These are phyloP conservation scores for Xanthorhoe spadicearia DNA, from an alignment of 2,888 invertebrate species.

Conservation along the genomic window DNA sequence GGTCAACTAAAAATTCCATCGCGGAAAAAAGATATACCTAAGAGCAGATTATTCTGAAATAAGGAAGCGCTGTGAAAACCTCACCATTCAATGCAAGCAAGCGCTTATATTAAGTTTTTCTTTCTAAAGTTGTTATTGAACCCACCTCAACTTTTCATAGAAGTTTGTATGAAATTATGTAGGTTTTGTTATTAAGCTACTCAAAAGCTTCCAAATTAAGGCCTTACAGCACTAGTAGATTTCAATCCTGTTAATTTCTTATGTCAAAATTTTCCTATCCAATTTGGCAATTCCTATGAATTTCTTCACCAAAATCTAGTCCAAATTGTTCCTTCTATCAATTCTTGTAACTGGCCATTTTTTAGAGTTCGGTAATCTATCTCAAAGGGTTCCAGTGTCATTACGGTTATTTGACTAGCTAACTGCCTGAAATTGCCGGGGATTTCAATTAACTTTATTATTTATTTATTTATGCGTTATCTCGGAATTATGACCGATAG, in stretches of 20 bases:
- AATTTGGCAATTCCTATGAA: conserved; percentile 12
- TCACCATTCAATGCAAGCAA: too few species aligned
- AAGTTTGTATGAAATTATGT: too few species aligned
- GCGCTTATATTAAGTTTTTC: too few species aligned
- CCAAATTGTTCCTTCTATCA: conserved; percentile 52
- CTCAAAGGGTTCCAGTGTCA: conserved; percentile 77
- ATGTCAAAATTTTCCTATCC: not conserved
- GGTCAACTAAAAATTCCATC: too few species aligned
- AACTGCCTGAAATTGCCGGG: conserved; percentile 65
- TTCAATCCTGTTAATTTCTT: too few species aligned
- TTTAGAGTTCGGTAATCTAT: conserved; percentile 36
- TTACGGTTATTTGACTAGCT: conserved; percentile 67
- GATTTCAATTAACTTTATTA: conserved; percentile 83
- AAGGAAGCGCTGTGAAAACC: too few species aligned
- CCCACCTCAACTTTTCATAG: too few species aligned
- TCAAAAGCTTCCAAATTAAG: too few species aligned
- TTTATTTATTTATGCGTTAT: conserved; percentile 83
- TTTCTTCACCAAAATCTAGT: conserved; percentile 5
- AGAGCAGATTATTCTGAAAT: too few species aligned
- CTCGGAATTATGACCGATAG: conserved; percentile 73
- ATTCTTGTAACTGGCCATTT: conserved; percentile 43
- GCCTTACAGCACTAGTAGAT: not conserved
- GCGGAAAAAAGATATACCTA: too few species aligned
- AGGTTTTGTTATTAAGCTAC: too few species aligned
- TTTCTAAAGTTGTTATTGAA: too few species aligned